Conservation (phyloP, 2,797 vertebrate species). For the Poeciliopsis paucimaculata region DNA sequence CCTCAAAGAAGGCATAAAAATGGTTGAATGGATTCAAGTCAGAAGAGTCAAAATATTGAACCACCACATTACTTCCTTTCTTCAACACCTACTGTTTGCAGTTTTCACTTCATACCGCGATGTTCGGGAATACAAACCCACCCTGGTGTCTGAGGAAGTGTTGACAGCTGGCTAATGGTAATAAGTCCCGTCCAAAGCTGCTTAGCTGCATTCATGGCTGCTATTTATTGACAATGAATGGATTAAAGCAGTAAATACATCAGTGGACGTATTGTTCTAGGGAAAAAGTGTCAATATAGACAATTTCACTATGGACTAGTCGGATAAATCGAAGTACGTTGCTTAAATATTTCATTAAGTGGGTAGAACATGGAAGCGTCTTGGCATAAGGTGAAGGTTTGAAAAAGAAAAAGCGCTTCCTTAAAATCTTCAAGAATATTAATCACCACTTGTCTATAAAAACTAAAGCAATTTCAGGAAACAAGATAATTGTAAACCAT, state of each 20-base stretch:
- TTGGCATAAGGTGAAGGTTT: not conserved
- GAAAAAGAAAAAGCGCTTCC: not conserved
- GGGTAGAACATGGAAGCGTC: not conserved
- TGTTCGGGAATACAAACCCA: not conserved
- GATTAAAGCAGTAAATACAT: not conserved
- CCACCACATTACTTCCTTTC: not conserved
- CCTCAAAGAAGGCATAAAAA: not conserved
- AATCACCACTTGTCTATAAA: not conserved
- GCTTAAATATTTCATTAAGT: not conserved
- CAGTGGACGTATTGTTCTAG: no score
- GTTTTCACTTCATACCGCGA: not conserved
- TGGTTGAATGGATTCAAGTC: not conserved
- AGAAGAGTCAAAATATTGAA: not conserved
- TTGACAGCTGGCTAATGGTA: conserved; percentile 5
- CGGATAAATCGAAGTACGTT: not conserved
- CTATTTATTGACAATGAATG: not conserved
- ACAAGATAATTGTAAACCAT: not conserved
- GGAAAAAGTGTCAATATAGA: not conserved
- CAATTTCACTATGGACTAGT: not conserved
- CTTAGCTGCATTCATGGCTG: conserved; percentile 6
- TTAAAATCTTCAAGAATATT: not conserved
- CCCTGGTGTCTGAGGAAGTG: not conserved
- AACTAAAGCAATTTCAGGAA: not conserved
- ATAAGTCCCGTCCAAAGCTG: not conserved
- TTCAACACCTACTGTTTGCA: not conserved